Base-by-base conservation (phyloP, 1,140 invertebrate species). In the Andricus grossulariae region DNA sequence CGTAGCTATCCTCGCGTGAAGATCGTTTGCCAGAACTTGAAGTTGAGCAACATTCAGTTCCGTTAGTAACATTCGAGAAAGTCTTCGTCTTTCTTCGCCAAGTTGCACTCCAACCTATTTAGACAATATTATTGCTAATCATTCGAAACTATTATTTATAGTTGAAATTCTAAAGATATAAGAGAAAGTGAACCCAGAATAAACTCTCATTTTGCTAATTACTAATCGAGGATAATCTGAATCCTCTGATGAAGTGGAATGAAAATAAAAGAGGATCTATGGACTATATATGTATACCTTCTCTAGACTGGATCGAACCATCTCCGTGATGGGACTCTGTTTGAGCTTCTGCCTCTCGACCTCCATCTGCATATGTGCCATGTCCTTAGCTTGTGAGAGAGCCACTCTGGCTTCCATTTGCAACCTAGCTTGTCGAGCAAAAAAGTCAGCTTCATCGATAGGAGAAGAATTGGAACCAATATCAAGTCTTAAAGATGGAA, bases 21-120 rank as follows among this genome's bases (percentile, higher is more conserved):
- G 92, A 92, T 98, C 97, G 92, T 99, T 98, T 16, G 98, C 97
- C 81, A 99, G 95, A 55, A 98, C 96, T 94, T 98, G 97, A 72
- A 98, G 92, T 87, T 98, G 97, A n/a, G 97, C 96, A 73, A 98
- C 94, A 91, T 98, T 98, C 94, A 99, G 96, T 88, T 98, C 96
- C 49, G 96, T 96, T 71, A 98, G 92, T 81, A 97, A 93, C 85
- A 97, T 95, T 71, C 96, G 92, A 39, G 95, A 97, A 52, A 98
- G 92, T 79, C 96, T 93, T 75, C 96, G 93, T 83, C 96, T 93
- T 74, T 97, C 96, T 83, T 96, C 93, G 21, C 96, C 95, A 79
- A 98, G 94, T 75, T 95, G 95, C 71, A 97, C 94, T 66, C 96
- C 96, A 82, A 98, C 96, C 95, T 95, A 84, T 49, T 78, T 73